Evolutionary conservation across 2,113 vertebrate genomes (phyloP), one percentile per base, ranked within the genome.

Genomic region (Marmota flaviventris): DNA sequence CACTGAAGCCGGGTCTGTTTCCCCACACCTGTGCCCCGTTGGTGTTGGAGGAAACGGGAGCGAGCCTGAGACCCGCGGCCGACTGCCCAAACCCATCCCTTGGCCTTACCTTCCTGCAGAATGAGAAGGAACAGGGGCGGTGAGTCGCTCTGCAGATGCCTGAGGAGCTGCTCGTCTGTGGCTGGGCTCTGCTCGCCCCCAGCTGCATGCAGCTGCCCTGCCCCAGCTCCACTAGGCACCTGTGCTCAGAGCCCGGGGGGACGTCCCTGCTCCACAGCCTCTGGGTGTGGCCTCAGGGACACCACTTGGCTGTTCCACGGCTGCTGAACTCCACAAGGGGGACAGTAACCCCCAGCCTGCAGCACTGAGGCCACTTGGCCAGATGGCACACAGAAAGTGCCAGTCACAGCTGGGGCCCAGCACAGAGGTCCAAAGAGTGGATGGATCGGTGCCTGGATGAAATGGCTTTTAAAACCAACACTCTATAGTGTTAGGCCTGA

Each of bases 161-260:
- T 37, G 8, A 0, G 79, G 37, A 92, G 20, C 16, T 24, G 1
- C 4, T 37, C 56, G 18, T 18, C 0, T 1, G 39, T 8, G 25
- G 48, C 32, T 0, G 0, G 29, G 3, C 29, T 13, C 48, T 12
- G 29, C 12, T 48, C 83, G 25, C 51, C 14, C 24, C 63, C 18
- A 25, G 39, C 0, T 1, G 34, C n/a, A 18, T 29, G 32, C 24
- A 56, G 53, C 11, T 42, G 39, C 39, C 39, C 27, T 53, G 8
- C 3, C 69, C n/a, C 32, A 37, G 11, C 27, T 29, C 58, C 32
- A 45, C 18, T 11, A 45, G 48, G 29, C 5, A 4, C 17, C 20
- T 20, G 18, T 34, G 70, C 37, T 39, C 34, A n/a, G 32, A 45
- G 51, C 32, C 73, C 16, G 4, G 7, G 48, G n/a, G 73, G 2